A percentile compares a stretch with the other conserved stretches of the same genome.
phyloP scores from a whole-genome alignment of 1,140 invertebrate genomes.

The Ridgeia piscesae region DNA sequence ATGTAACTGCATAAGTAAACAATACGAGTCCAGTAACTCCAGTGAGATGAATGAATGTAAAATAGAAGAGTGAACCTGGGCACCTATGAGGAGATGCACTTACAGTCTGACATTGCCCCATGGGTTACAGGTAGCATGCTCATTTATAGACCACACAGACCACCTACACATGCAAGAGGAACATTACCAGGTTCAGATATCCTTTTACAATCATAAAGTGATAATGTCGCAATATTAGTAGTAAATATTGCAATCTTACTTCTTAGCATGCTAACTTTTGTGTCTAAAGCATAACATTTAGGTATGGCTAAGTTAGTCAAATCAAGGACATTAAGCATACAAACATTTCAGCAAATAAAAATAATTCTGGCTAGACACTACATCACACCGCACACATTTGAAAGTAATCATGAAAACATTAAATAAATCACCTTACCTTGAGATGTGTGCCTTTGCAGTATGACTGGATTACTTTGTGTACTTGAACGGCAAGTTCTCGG shows the following conservation, averaged over 20 bases:
- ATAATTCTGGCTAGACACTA: too few relatives aligned
- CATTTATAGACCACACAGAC: background rate
- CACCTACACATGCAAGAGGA: background rate
- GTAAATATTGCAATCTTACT: too few relatives aligned
- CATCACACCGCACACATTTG: background rate
- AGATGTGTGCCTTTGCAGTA: slow-evolving; percentile 74
- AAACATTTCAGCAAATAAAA: background rate
- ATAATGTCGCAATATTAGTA: too few relatives aligned
- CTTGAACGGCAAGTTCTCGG: slow-evolving; percentile 86
- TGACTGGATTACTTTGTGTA: slow-evolving; percentile 78
- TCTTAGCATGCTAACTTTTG: background rate
- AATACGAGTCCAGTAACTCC: too few relatives aligned
- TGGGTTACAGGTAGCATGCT: too few relatives aligned
- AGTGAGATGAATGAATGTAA: too few relatives aligned
- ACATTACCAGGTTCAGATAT: too few relatives aligned
- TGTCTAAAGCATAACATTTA: background rate
- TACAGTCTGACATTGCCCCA: too few relatives aligned
- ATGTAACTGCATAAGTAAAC: too few relatives aligned
- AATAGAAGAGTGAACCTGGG: too few relatives aligned
- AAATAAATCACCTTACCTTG: slow-evolving; percentile 60
- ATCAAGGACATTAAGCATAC: background rate
- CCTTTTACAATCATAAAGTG: too few relatives aligned
- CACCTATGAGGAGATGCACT: too few relatives aligned
- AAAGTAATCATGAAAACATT: background rate
- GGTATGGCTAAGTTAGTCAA: background rate